Percentiles rank a stretch among this genome's conserved stretches.
Conservation (phyloP, 2,888 invertebrate genomes). For the Tribolium freemani region DNA sequence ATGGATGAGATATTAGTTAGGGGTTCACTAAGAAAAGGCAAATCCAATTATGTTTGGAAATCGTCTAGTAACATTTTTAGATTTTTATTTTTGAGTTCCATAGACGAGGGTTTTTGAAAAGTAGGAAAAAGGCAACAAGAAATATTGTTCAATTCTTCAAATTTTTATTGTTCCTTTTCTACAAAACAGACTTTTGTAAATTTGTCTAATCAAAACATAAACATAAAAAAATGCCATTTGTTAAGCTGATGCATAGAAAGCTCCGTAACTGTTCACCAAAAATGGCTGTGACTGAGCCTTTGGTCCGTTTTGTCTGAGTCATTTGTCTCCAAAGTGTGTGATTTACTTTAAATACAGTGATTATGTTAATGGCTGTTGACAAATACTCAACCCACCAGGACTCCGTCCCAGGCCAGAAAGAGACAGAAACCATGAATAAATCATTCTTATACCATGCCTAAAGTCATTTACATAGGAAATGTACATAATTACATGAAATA, state of each 20-base stretch:
- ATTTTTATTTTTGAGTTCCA: no score
- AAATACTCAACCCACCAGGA: conserved; percentile 48
- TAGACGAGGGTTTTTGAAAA: no score
- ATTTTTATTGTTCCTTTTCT: no score
- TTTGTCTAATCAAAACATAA: not conserved
- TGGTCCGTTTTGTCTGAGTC: conserved; percentile 16
- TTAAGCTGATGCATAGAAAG: not conserved
- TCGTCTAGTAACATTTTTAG: no score
- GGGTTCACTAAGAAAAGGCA: no score
- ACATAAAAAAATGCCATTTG: not conserved
- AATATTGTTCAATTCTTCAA: no score
- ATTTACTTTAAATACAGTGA: conserved; percentile 46
- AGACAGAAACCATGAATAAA: conserved; percentile 44
- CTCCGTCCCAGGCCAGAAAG: conserved; percentile 36
- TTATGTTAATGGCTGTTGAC: conserved; percentile 51
- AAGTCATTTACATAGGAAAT: conserved; percentile 50
- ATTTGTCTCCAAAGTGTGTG: conserved; percentile 45
- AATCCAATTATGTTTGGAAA: no score
- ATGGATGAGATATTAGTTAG: no score
- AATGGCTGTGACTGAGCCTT: not conserved
- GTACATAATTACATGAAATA: conserved; percentile 49
- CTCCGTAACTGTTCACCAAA: not conserved
- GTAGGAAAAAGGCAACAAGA: no score
- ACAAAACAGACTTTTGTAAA: no score
- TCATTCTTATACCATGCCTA: conserved; percentile 46